Base-by-base conservation (phyloP, 2,797 vertebrate species). In the Chaenodraco wilsoni region DNA sequence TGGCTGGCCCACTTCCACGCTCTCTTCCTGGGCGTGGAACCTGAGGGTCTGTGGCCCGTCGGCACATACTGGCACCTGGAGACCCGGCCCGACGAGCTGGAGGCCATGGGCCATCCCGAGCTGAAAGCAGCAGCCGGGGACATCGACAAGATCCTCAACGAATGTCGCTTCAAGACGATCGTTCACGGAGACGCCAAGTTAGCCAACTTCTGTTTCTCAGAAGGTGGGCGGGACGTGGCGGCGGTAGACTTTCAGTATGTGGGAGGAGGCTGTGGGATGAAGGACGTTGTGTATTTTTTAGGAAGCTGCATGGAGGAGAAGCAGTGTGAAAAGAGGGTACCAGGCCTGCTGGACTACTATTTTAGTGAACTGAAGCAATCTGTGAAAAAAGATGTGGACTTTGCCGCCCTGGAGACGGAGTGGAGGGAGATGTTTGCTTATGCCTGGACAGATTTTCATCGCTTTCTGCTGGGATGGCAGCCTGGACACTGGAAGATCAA, bases 41-140 rank as follows among this genome's bases (percentile, higher is more conserved):
- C 93, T 0, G 85, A 88, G 2, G 93, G 94, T 0, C 87, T 95
- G 66, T 95, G 95, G 95, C 86, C 93, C 0, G 65, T 94, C 0
- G 95, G 95, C 0, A 95, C 95, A 40, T 95, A 95, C 84, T 95
- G 95, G 95, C 95, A 95, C 83, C 88, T 95, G 84, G 93, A 94
- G 61, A 95, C 95, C 0, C 89, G 94, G 0, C 95, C 94, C 0
- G 94, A 95, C 0, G 95, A 95, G 87, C 74, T 95, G 82, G 92
- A 94, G 71, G 91, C 87, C 70, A 91, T 94, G 94, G 84, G 87
- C 0, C 69, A 95, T 0, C 65, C 60, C 7, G 33, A 88, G 31
- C 87, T 95, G 21, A 95, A 92, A 87, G 91, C 91, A 0, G 91
- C 91, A 0, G 94, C 95, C 0, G 62, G 75, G 0, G 69, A 92